phyloP scores from a whole-genome alignment of 2,888 invertebrate genomes.

The Lepas anatifera region DNA sequence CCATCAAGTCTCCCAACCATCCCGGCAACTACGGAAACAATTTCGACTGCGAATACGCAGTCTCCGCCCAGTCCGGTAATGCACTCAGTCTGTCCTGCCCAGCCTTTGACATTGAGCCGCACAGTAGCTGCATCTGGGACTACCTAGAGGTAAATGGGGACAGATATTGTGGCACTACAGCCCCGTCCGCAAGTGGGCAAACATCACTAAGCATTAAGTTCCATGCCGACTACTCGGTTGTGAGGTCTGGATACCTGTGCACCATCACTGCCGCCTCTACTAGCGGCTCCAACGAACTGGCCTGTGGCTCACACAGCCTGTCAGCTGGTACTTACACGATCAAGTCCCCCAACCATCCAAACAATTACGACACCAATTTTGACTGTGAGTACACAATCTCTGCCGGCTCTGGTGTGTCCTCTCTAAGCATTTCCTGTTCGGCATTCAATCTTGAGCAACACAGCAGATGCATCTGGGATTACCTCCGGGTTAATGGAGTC shows the following conservation, averaged over 20 bases:
- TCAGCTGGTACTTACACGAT: background rate
- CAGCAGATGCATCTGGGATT: background rate
- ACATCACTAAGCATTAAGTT: background rate
- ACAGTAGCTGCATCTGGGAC: background rate
- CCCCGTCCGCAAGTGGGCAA: background rate
- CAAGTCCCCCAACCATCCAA: background rate
- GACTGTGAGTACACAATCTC: background rate
- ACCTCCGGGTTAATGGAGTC: background rate
- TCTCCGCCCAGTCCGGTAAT: background rate
- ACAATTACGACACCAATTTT: background rate
- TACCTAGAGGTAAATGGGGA: background rate
- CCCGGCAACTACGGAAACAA: background rate
- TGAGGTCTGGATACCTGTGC: background rate
- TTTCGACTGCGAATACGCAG: background rate
- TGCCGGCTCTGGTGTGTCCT: background rate
- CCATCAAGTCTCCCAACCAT: background rate
- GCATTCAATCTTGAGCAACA: background rate
- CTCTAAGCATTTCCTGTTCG: background rate
- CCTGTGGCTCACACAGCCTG: background rate
- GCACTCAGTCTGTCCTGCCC: background rate
- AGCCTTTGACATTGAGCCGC: background rate
- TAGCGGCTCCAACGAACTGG: background rate
- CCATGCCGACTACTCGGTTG: background rate
- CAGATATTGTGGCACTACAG: background rate
- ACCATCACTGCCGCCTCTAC: background rate